Conservation (phyloP, 2,888 invertebrate species). For the Lepidocyrtoides sp. region DNA sequence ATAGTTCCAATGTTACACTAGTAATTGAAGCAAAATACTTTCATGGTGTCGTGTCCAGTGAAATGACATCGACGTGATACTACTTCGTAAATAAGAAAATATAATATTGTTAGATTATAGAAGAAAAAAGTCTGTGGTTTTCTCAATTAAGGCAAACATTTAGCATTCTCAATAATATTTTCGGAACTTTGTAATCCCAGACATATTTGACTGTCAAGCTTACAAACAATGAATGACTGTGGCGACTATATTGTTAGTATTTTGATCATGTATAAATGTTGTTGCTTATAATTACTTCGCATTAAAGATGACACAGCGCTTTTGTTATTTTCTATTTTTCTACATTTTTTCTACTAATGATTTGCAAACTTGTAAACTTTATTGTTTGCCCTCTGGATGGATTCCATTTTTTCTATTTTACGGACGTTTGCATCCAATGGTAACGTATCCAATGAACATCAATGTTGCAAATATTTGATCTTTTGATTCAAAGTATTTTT, state of each 20-base stretch:
- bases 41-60: slow-evolving; percentile 8
- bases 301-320: slow-evolving; percentile 23
- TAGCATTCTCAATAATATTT: neutral
- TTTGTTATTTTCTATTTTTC: slow-evolving; percentile 44
- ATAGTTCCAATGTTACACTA: neutral
- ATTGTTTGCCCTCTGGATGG: neutral
- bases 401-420: neutral
- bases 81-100: neutral
- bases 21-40: neutral
- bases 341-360: slow-evolving; percentile 4
- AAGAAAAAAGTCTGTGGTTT: neutral
- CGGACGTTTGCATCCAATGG: too few relatives aligned
- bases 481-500: neutral
- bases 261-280: neutral
- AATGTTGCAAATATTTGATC: neutral
- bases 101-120: neutral
- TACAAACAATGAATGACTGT: slow-evolving; percentile 7
- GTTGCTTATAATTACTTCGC: neutral
- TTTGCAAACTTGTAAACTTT: neutral
- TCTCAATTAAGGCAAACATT: neutral
- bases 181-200: slow-evolving; percentile 5
- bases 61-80: slow-evolving; percentile 22
- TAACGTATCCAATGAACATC: too few relatives aligned
- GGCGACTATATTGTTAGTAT: slow-evolving; percentile 2
- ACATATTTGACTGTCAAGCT: neutral